Percentiles rank a stretch among this genome's conserved stretches.
Conservation (phyloP, 2,113 vertebrate genomes). For the Chaetodon trifascialis region DNA sequence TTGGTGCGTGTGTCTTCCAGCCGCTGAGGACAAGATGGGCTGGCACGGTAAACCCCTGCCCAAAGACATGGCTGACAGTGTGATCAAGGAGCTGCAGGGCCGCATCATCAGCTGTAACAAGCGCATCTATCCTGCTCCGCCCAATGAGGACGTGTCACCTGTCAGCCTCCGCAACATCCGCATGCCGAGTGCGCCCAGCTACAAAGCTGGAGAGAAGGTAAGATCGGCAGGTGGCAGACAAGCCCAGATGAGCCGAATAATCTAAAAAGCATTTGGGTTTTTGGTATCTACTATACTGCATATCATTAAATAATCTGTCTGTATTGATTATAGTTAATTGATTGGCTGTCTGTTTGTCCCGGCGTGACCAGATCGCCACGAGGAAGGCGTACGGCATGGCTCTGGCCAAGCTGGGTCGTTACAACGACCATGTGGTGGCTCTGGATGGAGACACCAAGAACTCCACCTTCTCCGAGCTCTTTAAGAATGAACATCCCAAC, state of each 20-base stretch:
- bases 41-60: constrained; percentile 96
- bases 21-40: constrained; percentile 93
- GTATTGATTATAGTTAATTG: not conserved
- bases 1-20: constrained; percentile 72
- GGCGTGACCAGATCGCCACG: constrained; percentile 88
- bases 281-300: not conserved
- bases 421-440: constrained; percentile 89
- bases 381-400: constrained; percentile 94
- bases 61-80: constrained; percentile 91
- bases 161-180: constrained; percentile 90
- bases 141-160: constrained; percentile 87
- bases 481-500: constrained; percentile 93
- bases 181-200: constrained; percentile 92
- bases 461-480: constrained; percentile 93
- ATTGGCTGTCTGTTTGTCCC: constrained; percentile 2
- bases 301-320: not conserved
- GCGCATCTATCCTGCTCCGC: constrained; percentile 88
- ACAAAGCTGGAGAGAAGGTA: constrained; percentile 95
- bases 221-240: not conserved
- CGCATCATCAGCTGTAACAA: constrained; percentile 90
- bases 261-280: too few relatives aligned
- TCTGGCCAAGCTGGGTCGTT: constrained; percentile 92
- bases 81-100: constrained; percentile 89
- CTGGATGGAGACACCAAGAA: constrained; percentile 97
- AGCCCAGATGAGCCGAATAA: not conserved